Conservation (phyloP, 2,888 invertebrate genomes). For the Luffia ferchaultella region DNA sequence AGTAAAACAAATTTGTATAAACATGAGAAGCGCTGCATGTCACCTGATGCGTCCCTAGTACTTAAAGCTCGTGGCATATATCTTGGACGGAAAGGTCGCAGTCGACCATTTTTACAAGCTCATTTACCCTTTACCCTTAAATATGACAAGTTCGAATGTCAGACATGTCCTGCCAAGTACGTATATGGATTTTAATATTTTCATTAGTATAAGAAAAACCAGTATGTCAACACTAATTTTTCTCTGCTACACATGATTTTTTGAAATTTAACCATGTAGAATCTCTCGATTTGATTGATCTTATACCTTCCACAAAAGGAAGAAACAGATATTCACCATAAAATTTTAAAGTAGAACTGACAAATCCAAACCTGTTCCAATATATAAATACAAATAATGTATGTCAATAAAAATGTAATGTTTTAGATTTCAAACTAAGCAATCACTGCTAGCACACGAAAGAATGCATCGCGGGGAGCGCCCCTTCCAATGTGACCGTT, state of each 20-base stretch:
- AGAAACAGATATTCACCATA: too few species aligned
- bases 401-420: too few species aligned
- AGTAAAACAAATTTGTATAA: conserved; percentile 49
- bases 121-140: not conserved
- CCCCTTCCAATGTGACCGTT: conserved; percentile 33
- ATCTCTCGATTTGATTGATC: too few species aligned
- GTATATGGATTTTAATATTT: too few species aligned
- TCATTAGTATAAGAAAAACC: too few species aligned
- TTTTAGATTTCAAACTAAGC: not conserved
- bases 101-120: conserved; percentile 22
- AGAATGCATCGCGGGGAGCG: conserved; percentile 36
- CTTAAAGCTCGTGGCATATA: conserved; percentile 36
- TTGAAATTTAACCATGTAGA: too few species aligned
- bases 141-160: not conserved
- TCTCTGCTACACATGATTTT: too few species aligned
- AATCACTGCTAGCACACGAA: conserved; percentile 29
- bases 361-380: too few species aligned
- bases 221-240: too few species aligned
- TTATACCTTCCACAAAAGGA: too few species aligned
- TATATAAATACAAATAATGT: too few species aligned
- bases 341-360: too few species aligned
- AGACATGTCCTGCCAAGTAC: not conserved
- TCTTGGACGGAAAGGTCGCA: conserved; percentile 35
- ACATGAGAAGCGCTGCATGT: conserved; percentile 46
- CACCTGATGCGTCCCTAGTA: conserved; percentile 30